Base-by-base conservation (phyloP, 2,888 invertebrate species). In the Matsumyia berberina region DNA sequence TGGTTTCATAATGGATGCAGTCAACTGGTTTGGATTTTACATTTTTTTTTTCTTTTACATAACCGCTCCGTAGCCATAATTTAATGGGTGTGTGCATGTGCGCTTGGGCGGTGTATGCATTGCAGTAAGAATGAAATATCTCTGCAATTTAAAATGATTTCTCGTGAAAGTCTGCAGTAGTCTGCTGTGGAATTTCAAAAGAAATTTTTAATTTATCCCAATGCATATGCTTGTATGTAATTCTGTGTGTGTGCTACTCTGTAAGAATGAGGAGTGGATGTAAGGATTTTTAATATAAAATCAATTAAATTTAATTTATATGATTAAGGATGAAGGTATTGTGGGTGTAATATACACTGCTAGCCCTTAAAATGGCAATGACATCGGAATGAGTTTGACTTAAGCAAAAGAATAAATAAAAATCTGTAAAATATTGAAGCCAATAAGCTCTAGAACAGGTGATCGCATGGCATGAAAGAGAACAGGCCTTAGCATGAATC, bases 1-100 rank as follows among this genome's bases (percentile, higher is more conserved):
- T 42, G 79, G 83, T 83, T 69, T 64, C 51, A 83, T 83, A 83
- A 83, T 83, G 79, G 83, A 79, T 85, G 83, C 83, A 85, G 83
- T 85, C 83, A 85, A 85, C 83, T 85, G 79, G 62, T 79, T 24
- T 79, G 73, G 49, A 79, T 62, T 74, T 74, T 79, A 64, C 44
- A 69, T 83, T 73, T 83, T 79, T 83, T 55, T 73, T 73, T 83
- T 83, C n/a, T 24, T 24, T 24, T 24, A 74, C 69, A 70, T 73
- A 85, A 69, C 73, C 49, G 79, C 44, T 69, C 74, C 51, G 60
- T 69, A 83, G 82, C 55, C 60, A 73, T 83, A 78, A 83, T 72
- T 83, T 67, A 78, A 73, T 78, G 78, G 78, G 72, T 64, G 62
- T 83, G 72, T 72, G 60, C 67, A 78, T 78, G 66, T 82, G 66